A percentile compares a stretch with the other conserved stretches of the same genome.
phyloP scores from a whole-genome alignment of 2,888 invertebrate genomes.

The Andrena fulva region DNA sequence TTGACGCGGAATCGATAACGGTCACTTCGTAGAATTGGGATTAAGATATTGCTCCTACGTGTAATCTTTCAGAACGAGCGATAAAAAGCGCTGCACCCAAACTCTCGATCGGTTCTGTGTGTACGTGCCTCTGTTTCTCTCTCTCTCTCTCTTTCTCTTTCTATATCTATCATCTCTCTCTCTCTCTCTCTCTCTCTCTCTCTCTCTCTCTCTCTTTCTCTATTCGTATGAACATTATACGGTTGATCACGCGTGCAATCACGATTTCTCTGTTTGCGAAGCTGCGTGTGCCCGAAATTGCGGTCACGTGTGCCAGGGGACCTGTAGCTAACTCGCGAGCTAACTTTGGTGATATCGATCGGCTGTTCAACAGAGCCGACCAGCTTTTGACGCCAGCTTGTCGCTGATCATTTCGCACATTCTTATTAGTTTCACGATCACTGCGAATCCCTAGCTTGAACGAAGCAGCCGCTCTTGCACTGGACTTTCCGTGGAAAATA shows the following conservation, averaged over 20 bases:
- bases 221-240: constrained; percentile 22
- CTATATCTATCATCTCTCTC: constrained; percentile 1
- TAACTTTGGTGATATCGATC: constrained; percentile 19
- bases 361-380: constrained; percentile 2
- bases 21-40: too few relatives aligned
- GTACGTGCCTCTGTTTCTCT: constrained; percentile 48
- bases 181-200: neutral
- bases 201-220: neutral
- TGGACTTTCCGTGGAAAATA: neutral
- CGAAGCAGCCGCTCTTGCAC: neutral
- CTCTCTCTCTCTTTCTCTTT: constrained; percentile 28
- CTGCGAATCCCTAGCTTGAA: neutral
- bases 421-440: neutral
- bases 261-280: constrained; percentile 37
- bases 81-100: constrained; percentile 24
- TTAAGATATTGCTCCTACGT: too few relatives aligned
- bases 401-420: neutral
- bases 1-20: too few relatives aligned
- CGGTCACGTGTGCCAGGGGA: constrained; percentile 21
- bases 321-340: constrained; percentile 26
- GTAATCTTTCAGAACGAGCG: neutral
- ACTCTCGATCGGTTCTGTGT: constrained; percentile 38
- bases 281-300: constrained; percentile 31
- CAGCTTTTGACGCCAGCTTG: neutral
- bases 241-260: constrained; percentile 43